Conservation (phyloP, 2,797 vertebrate genomes). For the Hipposideros larvatus region DNA sequence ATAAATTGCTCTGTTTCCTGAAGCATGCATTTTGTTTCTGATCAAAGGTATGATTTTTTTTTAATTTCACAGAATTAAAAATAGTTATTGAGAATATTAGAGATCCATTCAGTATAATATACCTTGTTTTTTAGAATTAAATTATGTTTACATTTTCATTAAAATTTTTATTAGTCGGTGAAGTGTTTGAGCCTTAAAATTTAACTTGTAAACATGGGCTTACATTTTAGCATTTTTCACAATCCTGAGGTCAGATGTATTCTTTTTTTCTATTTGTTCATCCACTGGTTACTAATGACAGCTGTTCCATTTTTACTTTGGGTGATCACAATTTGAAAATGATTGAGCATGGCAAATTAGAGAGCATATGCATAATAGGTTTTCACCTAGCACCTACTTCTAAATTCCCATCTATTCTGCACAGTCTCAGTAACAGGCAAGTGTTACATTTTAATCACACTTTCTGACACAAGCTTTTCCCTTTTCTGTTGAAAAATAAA, state of each 20-base stretch:
- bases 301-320: slow-evolving; percentile 30
- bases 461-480: slow-evolving; percentile 42
- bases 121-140: background rate
- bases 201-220: background rate
- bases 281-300: background rate
- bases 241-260: background rate
- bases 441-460: slow-evolving; percentile 72
- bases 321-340: slow-evolving; percentile 10
- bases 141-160: slow-evolving; percentile 13
- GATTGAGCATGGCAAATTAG: slow-evolving; percentile 41
- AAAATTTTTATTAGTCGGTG: background rate
- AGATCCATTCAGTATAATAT: background rate
- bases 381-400: background rate
- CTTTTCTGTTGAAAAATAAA: slow-evolving; percentile 61
- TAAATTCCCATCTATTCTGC: background rate
- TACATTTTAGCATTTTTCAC: background rate
- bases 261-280: background rate
- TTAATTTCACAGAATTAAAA: background rate
- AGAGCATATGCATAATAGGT: background rate
- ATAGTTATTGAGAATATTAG: background rate
- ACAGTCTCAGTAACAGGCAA: slow-evolving; percentile 19
- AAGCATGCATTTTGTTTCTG: background rate
- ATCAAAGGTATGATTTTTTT: background rate
- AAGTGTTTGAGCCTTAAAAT: background rate
- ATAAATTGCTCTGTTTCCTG: background rate